phyloP scores from a whole-genome alignment of 1,140 invertebrate species.

The Drosophila tropicalis region DNA sequence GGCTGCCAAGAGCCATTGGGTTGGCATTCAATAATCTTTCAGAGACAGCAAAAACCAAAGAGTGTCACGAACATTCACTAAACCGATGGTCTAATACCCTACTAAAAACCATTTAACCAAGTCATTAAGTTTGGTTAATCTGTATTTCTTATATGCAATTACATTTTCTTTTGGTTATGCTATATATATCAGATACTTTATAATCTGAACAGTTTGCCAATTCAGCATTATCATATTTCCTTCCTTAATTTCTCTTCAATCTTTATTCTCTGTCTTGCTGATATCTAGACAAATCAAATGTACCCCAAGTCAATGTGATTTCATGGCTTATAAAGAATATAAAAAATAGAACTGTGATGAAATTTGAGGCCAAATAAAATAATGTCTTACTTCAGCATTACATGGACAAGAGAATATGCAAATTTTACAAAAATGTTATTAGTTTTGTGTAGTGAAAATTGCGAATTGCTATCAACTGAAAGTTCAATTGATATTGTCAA shows the following conservation, averaged over 20 bases:
- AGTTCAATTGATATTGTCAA: too few relatives aligned
- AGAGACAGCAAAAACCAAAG: constrained; percentile 9
- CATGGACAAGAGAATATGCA: too few relatives aligned
- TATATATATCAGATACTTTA: too few relatives aligned
- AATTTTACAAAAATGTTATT: too few relatives aligned
- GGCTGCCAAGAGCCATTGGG: constrained; percentile 44
- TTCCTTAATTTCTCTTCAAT: too few relatives aligned
- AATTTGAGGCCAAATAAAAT: constrained; percentile 1
- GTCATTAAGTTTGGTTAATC: too few relatives aligned
- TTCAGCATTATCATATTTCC: neutral
- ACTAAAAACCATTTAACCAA: constrained; percentile 9
- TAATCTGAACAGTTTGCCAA: neutral
- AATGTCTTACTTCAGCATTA: neutral
- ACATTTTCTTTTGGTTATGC: too few relatives aligned
- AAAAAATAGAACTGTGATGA: neutral
- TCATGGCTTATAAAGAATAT: neutral
- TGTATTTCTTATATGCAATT: too few relatives aligned
- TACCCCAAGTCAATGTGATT: neutral
- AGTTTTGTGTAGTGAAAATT: too few relatives aligned
- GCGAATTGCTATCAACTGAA: too few relatives aligned
- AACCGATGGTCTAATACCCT: neutral
- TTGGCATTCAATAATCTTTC: constrained; percentile 49
- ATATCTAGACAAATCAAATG: neutral
- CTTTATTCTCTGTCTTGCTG: neutral
- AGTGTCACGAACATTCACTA: neutral